phyloP scores from a whole-genome alignment of 2,888 invertebrate genomes.

The Tanytarsus gracilentus region DNA sequence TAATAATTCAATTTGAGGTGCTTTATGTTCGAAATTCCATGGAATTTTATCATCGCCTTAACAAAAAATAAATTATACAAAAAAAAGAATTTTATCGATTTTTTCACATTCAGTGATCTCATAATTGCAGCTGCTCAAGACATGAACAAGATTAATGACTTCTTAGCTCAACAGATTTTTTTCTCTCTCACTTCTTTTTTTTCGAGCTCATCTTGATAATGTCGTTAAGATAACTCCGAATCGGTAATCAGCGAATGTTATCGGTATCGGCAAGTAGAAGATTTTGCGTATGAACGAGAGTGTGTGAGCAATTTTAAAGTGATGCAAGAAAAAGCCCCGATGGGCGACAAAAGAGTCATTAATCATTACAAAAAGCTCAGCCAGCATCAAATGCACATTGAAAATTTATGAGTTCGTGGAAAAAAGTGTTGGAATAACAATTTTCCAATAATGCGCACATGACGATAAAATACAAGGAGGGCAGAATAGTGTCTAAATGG shows the following conservation, averaged over 20 bases:
- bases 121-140: constrained; percentile 8
- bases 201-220: constrained; percentile 6
- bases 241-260: neutral
- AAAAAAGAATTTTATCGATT: neutral
- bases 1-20: neutral
- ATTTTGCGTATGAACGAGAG: neutral
- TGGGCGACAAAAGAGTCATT: constrained; percentile 1
- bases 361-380: too few species aligned
- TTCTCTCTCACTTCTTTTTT: neutral
- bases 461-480: too few species aligned
- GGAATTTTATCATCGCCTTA: neutral
- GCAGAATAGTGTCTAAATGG: too few species aligned
- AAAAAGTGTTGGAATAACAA: neutral
- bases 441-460: too few species aligned
- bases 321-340: neutral
- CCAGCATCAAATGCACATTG: too few species aligned
- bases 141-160: constrained; percentile 22
- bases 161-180: constrained; percentile 17
- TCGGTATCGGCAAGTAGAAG: neutral
- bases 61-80: neutral
- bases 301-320: neutral
- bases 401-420: constrained; percentile 5
- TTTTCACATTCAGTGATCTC: neutral
- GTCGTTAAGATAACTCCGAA: constrained; percentile 20
- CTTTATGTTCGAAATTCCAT: neutral